These are phyloP conservation scores for Abrostola triplasia DNA, from an alignment of 2,888 invertebrate species.

Conservation along the genomic window DNA sequence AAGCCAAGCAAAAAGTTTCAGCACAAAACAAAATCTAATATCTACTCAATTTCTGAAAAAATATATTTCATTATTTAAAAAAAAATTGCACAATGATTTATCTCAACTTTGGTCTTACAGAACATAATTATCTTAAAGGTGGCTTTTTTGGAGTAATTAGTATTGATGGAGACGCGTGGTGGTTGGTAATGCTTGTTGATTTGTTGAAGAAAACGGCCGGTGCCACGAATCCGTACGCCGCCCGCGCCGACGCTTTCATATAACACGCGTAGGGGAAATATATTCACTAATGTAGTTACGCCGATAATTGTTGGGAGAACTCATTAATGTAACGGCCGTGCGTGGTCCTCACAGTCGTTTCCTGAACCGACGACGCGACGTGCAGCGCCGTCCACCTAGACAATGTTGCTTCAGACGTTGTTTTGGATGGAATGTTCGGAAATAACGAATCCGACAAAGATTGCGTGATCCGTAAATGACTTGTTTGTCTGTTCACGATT, in stretches of 20 bases:
- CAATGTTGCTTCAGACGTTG: neutral
- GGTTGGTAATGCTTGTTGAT: slow-evolving; percentile 58
- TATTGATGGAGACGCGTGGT: slow-evolving; percentile 37
- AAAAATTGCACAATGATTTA: neutral
- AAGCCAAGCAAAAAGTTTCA: slow-evolving; percentile 24
- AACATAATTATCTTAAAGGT: neutral
- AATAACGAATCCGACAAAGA: neutral
- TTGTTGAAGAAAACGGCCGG: slow-evolving; percentile 39
- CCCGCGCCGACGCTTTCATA: slow-evolving; percentile 36
- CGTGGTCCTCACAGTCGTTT: neutral
- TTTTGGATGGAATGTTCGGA: no score
- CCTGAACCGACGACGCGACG: neutral
- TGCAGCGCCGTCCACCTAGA: neutral
- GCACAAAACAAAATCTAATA: slow-evolving; percentile 2
- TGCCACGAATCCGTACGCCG: slow-evolving; percentile 33
- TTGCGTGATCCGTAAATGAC: neutral
- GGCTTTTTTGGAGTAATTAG: neutral
- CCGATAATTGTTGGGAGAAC: slow-evolving; percentile 28
- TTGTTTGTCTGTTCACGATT: neutral
- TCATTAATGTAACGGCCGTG: neutral
- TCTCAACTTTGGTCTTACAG: neutral
- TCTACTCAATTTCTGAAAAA: neutral
- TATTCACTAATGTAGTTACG: slow-evolving; percentile 21
- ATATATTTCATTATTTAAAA: neutral
- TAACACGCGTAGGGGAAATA: slow-evolving; percentile 35